Evolutionary conservation across 2,797 vertebrate genomes (phyloP).

Genomic region (Mastacembelus armatus): DNA sequence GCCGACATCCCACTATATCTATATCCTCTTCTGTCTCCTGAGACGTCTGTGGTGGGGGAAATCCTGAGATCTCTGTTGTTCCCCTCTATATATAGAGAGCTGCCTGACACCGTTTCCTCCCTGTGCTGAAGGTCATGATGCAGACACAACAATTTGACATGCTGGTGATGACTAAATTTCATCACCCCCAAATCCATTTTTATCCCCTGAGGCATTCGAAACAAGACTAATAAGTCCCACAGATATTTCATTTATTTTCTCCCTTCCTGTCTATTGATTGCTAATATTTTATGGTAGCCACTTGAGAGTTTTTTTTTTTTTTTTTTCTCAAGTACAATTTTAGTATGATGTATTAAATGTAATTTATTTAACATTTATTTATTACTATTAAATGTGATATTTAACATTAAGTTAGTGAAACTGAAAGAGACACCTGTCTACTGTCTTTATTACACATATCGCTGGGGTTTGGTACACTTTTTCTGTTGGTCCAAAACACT

Average conservation of each 20-base stretch:
- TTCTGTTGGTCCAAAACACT: conserved; percentile 24
- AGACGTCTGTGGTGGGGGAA: conserved; percentile 70
- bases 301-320: too few species aligned
- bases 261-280: conserved; percentile 39
- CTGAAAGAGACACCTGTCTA: too few species aligned
- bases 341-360: too few species aligned
- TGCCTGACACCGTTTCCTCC: conserved; percentile 50
- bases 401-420: too few species aligned
- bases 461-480: conserved; percentile 21
- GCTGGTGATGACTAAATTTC: conserved; percentile 28
- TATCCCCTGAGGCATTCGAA: conserved; percentile 23
- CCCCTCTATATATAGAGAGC: conserved; percentile 62
- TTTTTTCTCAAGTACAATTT: too few species aligned
- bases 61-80: conserved; percentile 77
- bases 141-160: conserved; percentile 61
- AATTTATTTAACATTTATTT: too few species aligned
- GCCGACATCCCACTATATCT: conserved; percentile 14
- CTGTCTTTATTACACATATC: too few species aligned
- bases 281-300: conserved; percentile 4
- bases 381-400: too few species aligned
- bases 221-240: conserved; percentile 39
- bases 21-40: conserved; percentile 20
- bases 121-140: conserved; percentile 54
- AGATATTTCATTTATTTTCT: conserved; percentile 23
- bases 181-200: conserved; percentile 37